Evolutionary conservation across 2,888 invertebrate genomes (phyloP).

Genomic region (Stratiomys singularior): DNA sequence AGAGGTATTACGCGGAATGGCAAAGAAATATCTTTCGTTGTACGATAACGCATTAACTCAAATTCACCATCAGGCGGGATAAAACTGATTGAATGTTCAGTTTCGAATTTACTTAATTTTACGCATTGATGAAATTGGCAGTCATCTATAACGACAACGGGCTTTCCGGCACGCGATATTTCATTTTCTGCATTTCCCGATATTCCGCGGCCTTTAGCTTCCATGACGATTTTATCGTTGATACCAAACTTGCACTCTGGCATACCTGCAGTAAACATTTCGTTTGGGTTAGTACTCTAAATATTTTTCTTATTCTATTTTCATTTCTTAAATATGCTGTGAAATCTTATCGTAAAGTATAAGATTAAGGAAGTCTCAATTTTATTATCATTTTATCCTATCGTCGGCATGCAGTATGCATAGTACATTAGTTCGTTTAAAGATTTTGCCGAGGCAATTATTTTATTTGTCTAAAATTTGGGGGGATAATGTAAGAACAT

Average conservation of each 20-base stretch:
- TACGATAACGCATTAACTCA: conserved; percentile 99
- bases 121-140: conserved; percentile 99
- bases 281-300: too few species aligned
- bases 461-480: too few species aligned
- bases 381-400: too few species aligned
- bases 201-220: conserved; percentile 85
- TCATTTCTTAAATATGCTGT: too few species aligned
- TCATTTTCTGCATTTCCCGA: conserved; percentile 79
- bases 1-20: conserved; percentile 99
- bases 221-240: conserved; percentile 99
- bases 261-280: conserved; percentile 79
- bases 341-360: too few species aligned
- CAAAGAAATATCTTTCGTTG: conserved; percentile 98
- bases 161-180: conserved; percentile 91
- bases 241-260: conserved; percentile 99
- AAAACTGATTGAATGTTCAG: conserved; percentile 99
- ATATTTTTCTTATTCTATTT: too few species aligned
- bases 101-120: conserved; percentile 99
- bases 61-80: conserved; percentile 99
- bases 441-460: too few species aligned
- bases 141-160: conserved; percentile 99
- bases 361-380: too few species aligned
- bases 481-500: too few species aligned
- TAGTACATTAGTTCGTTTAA: too few species aligned
- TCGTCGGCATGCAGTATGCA: too few species aligned